These are phyloP conservation scores for Scaptomyza parva DNA, from an alignment of 2,888 invertebrate genomes.

Conservation along the genomic window DNA sequence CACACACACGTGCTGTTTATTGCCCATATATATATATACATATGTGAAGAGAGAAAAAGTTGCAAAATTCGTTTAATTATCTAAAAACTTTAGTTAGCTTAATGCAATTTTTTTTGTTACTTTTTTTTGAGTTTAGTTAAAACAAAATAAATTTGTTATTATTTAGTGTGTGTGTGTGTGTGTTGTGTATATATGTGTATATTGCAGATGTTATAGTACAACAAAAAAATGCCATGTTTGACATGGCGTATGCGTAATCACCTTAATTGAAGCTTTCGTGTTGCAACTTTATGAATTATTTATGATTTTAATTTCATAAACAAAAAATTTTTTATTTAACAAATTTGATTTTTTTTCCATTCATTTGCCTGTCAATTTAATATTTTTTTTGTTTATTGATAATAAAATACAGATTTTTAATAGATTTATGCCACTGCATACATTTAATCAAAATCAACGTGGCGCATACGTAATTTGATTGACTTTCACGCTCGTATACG, in stretches of 20 bases:
- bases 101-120: constrained; percentile 20
- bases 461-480: not conserved
- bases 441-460: not conserved
- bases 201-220: constrained; percentile 13
- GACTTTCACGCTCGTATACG: constrained; percentile 12
- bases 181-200: constrained; percentile 6
- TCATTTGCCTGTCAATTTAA: not conserved
- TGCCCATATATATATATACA: constrained; percentile 39
- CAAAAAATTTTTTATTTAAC: not conserved
- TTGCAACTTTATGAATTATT: not conserved
- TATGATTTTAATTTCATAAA: not conserved
- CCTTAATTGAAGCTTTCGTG: not conserved
- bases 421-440: not conserved
- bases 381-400: not conserved
- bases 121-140: constrained; percentile 22
- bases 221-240: constrained; percentile 4
- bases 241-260: constrained; percentile 7
- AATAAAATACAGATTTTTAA: not conserved
- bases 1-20: constrained; percentile 58
- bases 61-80: constrained; percentile 25
- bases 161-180: constrained; percentile 12
- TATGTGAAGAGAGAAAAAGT: constrained; percentile 34
- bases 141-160: constrained; percentile 27
- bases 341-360: not conserved
- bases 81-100: constrained; percentile 31